Conservation (phyloP, 2,888 invertebrate species). For the Xanthia togata region DNA sequence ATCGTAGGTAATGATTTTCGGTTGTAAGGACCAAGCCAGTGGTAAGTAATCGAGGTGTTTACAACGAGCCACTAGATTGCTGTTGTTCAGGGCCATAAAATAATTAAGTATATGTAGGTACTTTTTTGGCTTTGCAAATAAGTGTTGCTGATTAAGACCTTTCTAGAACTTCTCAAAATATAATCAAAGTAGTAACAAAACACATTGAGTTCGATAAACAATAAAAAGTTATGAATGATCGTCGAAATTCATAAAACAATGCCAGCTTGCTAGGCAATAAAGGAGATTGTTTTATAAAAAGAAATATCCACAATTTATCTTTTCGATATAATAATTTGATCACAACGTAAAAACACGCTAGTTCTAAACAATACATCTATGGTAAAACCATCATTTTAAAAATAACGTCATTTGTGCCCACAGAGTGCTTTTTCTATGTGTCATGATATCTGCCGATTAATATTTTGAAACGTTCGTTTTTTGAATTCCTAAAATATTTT, state of each 20-base stretch:
- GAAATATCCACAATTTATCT: background rate
- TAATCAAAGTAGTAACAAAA: background rate
- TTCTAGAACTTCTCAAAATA: background rate
- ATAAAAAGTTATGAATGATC: conserved; percentile 12
- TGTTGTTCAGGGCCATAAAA: background rate
- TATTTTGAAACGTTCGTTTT: conserved; percentile 8
- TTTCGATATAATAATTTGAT: background rate
- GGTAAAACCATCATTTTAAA: background rate
- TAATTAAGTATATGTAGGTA: background rate
- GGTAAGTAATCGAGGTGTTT: conserved; percentile 2
- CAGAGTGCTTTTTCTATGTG: too few species aligned
- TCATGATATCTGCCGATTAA: background rate
- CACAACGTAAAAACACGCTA: background rate
- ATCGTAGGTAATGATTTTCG: conserved; percentile 24
- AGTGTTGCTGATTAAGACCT: background rate
- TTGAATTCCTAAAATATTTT: conserved; percentile 14
- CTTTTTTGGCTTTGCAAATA: background rate
- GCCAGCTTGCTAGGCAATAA: background rate
- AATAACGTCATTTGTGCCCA: background rate
- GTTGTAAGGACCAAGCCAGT: background rate
- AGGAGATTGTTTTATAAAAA: background rate
- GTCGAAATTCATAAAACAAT: conserved; percentile 9
- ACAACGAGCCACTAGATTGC: background rate
- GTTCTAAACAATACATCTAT: too few species aligned
- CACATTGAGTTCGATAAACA: background rate